Base-by-base conservation (phyloP, 2,797 vertebrate species). In the Aratinga solstitialis region DNA sequence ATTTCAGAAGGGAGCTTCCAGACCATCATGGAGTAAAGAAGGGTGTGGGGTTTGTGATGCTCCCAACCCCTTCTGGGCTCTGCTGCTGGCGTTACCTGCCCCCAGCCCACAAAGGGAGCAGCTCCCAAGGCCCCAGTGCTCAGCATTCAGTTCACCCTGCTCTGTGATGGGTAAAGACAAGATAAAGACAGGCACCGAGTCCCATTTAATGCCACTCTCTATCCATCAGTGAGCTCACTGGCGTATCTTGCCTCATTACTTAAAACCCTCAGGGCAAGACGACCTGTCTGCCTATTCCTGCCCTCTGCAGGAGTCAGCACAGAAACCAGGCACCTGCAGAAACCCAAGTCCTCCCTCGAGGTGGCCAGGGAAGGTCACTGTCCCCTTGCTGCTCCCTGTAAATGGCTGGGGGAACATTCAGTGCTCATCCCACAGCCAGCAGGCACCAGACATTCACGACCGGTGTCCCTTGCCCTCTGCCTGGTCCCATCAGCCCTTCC, bases 181-280 rank as follows among this genome's bases (percentile, higher is more conserved):
- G 94, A 94, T 84, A 84, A 83, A 78, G 80, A 89, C 77, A 84
- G 90, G 80, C 92, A 96, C 67, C 0, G 0, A 67, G 71, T 92
- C 92, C 81, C 84, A 71, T 76, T 90, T 93, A 91, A 84, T 74
- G 74, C 88, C 74, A 84, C 50, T 87, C 38, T 85, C 80, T 54
- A 79, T 91, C 88, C 77, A 92, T 93, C 92, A 95, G 29, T 10
- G 77, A 81, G 59, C 77, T 90, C 80, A 43, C 69, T 75, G 87
- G 45, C 0, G 0, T 62, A 74, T 78, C 9, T 23, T 66, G 59
- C 84, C 42, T 93, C 80, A 73, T 94, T 92, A 84, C 79, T 86
- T 81, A 90, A 90, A 95, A 93, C 38, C 63, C 77, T 76, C 48
- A 48, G 51, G 79, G 75, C 69, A 90, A 84, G 83, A 71, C 3